A percentile compares a stretch with the other conserved stretches of the same genome.
phyloP scores from a whole-genome alignment of 2,113 vertebrate species.

The Notarius quadriscutis region DNA sequence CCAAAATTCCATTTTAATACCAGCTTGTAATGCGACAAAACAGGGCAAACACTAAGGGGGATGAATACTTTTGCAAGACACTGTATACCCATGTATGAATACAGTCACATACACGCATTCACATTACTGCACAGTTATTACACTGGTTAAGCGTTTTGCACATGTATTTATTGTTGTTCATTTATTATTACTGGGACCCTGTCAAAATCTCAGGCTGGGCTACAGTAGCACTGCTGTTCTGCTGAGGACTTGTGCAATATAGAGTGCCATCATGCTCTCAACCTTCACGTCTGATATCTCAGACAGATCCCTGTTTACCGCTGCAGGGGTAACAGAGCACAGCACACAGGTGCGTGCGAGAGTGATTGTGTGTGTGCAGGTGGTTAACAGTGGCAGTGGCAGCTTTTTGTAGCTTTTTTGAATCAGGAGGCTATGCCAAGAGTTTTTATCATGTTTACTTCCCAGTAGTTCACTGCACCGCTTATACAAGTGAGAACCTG shows the following conservation, averaged over 20 bases:
- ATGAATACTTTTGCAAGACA: too few species aligned
- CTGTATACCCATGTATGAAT: too few species aligned
- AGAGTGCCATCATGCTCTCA: constrained; percentile 1
- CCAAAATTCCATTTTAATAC: too few species aligned
- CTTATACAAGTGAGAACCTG: background rate
- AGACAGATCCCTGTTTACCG: constrained; percentile 19
- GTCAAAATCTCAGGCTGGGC: background rate
- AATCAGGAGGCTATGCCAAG: constrained; percentile 1
- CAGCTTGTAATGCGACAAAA: too few species aligned
- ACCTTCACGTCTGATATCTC: background rate
- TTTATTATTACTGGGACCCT: background rate
- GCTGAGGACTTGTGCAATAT: background rate
- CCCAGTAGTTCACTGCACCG: background rate
- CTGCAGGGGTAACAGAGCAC: background rate
- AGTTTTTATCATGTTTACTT: background rate
- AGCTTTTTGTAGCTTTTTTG: constrained; percentile 15
- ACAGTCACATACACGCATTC: background rate
- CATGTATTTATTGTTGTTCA: background rate
- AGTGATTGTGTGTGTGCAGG: background rate
- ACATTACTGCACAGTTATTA: background rate
- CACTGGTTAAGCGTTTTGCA: background rate
- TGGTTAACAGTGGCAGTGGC: constrained; percentile 13
- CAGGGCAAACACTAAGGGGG: too few species aligned
- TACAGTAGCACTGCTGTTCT: background rate
- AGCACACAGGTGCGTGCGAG: constrained; percentile 15